Evolutionary conservation across 2,797 vertebrate species (phyloP), one percentile per base, ranked within the genome.

Genomic region (Eulemur mongoz): DNA sequence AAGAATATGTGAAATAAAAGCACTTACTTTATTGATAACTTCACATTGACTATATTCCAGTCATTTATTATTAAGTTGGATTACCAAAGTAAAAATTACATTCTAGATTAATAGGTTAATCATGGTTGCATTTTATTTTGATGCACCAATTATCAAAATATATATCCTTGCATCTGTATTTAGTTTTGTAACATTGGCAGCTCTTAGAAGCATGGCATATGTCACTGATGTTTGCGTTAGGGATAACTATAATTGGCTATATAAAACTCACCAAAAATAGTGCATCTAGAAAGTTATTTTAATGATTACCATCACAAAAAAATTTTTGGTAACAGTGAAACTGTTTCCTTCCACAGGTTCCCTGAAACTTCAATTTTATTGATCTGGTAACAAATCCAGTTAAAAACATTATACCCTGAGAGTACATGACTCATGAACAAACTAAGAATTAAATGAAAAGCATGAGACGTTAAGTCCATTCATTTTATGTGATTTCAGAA

Each of bases 401-500:
- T 45, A 91, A 65, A 91, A 63, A 61, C 23, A 75, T 38, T 89
- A 43, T 0, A 45, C 27, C 73, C 27, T 43, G 15, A 48, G 17
- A 96, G 10, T 75, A 15, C 35, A 88, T 79, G 65, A 91, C 87
- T 93, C 80, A 72, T 76, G 59, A 96, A 65, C 57, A 69, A 93
- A 84, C 23, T 40, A 25, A 86, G 72, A 96, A 75, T 73, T 88
- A 54, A 91, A 91, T 45, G n/a, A 81, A 61, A 48, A 93, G 18
- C 17, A 91, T 40, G 25, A 84, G 78, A 91, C 43, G 40, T 85
- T 85, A 38, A 61, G 61, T 75, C 17, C 13, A 89, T 84, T 96
- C 43, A 85, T 91, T 95, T 88, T 76, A 27, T 70, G 30, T 84
- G 69, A 94, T 27, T 93, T 38, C 22, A 88, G 73, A 79, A 52